Percentiles rank a stretch among this genome's conserved stretches.
Evolutionary conservation across 1,140 invertebrate genomes (phyloP).

Genomic region (Oreohelix idahoensis): DNA sequence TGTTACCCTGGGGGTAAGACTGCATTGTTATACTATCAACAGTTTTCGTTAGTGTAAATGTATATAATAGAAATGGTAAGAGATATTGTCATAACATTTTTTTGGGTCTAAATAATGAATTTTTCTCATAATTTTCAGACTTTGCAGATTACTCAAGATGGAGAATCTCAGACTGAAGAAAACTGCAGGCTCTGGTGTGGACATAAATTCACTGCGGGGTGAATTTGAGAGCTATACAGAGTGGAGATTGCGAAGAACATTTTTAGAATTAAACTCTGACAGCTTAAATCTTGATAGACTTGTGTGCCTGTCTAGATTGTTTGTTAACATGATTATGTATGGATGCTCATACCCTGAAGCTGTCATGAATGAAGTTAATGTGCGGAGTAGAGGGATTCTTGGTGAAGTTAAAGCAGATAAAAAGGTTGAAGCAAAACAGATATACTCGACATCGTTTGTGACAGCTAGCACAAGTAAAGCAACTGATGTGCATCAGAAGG

Average conservation of each 20-base stretch:
- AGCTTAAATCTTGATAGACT: conserved; percentile 81
- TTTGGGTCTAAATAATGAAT: too few species aligned
- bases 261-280: conserved; percentile 82
- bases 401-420: conserved; percentile 37
- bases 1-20: too few species aligned
- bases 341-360: conserved; percentile 86
- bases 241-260: conserved; percentile 84
- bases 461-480: too few species aligned
- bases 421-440: conserved; percentile 33
- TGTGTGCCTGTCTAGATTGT: conserved; percentile 86
- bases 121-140: too few species aligned
- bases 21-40: too few species aligned
- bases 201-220: conserved; percentile 38
- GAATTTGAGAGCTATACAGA: conserved; percentile 83
- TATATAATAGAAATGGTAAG: too few species aligned
- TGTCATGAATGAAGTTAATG: conserved; percentile 78
- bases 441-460: conserved; percentile 15
- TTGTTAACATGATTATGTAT: conserved; percentile 86
- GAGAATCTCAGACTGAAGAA: neutral
- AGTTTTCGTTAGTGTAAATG: too few species aligned
- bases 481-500: too few species aligned
- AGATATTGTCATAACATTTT: too few species aligned
- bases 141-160: neutral
- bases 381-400: conserved; percentile 35
- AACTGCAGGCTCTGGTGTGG: neutral